Conservation (phyloP, 2,113 vertebrate genomes). For the Sisor rabdophorus region DNA sequence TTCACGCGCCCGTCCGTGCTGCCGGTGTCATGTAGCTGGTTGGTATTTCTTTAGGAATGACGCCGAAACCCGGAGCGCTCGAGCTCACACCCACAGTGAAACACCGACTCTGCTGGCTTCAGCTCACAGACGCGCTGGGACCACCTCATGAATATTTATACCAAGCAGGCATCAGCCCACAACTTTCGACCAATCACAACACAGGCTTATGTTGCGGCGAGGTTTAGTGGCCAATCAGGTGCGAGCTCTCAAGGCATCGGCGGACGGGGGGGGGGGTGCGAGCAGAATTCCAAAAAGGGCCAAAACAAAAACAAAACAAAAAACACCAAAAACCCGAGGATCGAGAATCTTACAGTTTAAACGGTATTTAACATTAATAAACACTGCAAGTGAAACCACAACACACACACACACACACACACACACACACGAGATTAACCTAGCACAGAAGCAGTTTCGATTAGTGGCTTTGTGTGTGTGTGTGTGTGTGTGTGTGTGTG, state of each 20-base stretch:
- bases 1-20: background rate
- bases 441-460: background rate
- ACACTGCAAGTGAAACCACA: too few species aligned
- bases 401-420: too few species aligned
- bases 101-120: background rate
- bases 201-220: background rate
- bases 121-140: background rate
- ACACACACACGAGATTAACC: too few species aligned
- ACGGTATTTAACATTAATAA: too few species aligned
- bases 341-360: too few species aligned
- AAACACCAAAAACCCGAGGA: background rate
- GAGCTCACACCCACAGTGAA: too few species aligned
- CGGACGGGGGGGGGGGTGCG: too few species aligned
- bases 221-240: conserved; percentile 1
- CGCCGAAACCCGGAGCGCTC: background rate
- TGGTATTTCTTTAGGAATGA: background rate
- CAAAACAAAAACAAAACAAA: background rate
- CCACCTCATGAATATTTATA: conserved; percentile 12
- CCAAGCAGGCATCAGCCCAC: conserved; percentile 21
- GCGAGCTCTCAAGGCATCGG: background rate
- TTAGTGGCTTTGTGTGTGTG: too few species aligned
- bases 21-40: background rate
- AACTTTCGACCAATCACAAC: conserved; percentile 16
- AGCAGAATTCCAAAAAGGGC: background rate
- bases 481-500: too few species aligned